phyloP scores from a whole-genome alignment of 1,140 invertebrate species.

The Hypothenemus hampei region DNA sequence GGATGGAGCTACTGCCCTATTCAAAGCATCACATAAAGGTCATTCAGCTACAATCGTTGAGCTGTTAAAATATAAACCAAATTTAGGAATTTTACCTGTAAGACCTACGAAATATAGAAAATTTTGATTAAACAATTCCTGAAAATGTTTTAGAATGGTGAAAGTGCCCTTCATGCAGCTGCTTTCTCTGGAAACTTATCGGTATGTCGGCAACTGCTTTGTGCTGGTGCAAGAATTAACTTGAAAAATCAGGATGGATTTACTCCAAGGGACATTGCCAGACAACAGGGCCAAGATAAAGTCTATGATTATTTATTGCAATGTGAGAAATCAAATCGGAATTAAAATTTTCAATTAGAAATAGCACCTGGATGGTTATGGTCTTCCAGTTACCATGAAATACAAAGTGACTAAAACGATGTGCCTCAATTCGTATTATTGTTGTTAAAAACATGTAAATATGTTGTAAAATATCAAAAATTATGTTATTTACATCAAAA shows the following conservation, averaged over 20 bases:
- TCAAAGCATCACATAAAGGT: conserved; percentile 91
- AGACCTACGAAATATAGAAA: conserved; percentile 36
- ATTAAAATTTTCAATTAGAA: too few species aligned
- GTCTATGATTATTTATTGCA: conserved; percentile 54
- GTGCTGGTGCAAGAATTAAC: conserved; percentile 62
- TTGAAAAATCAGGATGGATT: conserved; percentile 66
- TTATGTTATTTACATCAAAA: too few species aligned
- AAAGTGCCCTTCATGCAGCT: conserved; percentile 83
- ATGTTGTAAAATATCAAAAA: too few species aligned
- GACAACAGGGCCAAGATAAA: conserved; percentile 52
- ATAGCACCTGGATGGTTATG: too few species aligned
- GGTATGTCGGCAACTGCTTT: conserved; percentile 71
- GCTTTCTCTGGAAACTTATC: conserved; percentile 80
- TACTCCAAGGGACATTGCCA: conserved; percentile 61
- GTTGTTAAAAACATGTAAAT: too few species aligned
- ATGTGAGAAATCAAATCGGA: conserved; percentile 1
- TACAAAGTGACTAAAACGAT: too few species aligned
- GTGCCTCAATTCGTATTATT: too few species aligned
- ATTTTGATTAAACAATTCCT: neutral
- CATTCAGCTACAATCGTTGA: conserved; percentile 80
- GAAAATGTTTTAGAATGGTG: conserved; percentile 68
- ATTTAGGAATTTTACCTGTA: conserved; percentile 75
- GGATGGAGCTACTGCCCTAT: conserved; percentile 87
- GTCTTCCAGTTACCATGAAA: too few species aligned
- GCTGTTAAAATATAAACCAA: conserved; percentile 76